Conservation (phyloP, 2,113 vertebrate species). For the Myotis brandtii region DNA sequence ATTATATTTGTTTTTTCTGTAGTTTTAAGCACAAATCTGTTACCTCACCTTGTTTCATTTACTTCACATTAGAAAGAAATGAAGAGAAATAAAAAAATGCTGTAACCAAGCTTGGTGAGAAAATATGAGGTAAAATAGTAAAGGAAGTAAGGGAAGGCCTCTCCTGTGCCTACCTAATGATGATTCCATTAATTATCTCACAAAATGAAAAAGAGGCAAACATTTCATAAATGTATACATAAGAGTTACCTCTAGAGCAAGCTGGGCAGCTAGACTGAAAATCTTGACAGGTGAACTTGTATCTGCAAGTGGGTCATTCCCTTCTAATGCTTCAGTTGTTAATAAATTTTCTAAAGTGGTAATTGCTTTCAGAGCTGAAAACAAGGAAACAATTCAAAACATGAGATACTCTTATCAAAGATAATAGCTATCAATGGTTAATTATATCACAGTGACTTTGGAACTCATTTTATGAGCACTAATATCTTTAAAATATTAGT, state of each 20-base stretch:
- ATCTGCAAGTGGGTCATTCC: conserved; percentile 81
- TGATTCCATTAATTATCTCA: background rate
- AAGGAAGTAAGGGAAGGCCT: background rate
- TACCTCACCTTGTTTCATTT: conserved; percentile 14
- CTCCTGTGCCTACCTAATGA: background rate
- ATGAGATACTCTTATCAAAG: conserved; percentile 39
- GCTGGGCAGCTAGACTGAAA: conserved; percentile 91
- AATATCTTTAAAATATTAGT: conserved; percentile 1
- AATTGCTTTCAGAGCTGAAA: conserved; percentile 89
- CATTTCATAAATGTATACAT: background rate
- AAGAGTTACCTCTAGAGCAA: conserved; percentile 92
- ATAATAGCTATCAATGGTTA: conserved; percentile 43
- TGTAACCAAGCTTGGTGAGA: background rate
- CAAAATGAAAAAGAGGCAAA: conserved; percentile 38
- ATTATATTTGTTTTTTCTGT: background rate
- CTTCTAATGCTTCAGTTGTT: conserved; percentile 62
- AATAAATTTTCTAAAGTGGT: conserved; percentile 85
- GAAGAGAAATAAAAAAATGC: conserved; percentile 49
- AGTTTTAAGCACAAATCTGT: conserved; percentile 44
- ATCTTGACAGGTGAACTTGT: conserved; percentile 85
- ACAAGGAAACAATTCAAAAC: conserved; percentile 56
- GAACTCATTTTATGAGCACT: conserved; percentile 52
- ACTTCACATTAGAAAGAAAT: conserved; percentile 2
- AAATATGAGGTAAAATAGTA: conserved; percentile 47
- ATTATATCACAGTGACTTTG: background rate